Percentiles rank a stretch among this genome's conserved stretches.
phyloP scores from a whole-genome alignment of 2,113 vertebrate species.

The Sinocyclocheilus grahami region DNA sequence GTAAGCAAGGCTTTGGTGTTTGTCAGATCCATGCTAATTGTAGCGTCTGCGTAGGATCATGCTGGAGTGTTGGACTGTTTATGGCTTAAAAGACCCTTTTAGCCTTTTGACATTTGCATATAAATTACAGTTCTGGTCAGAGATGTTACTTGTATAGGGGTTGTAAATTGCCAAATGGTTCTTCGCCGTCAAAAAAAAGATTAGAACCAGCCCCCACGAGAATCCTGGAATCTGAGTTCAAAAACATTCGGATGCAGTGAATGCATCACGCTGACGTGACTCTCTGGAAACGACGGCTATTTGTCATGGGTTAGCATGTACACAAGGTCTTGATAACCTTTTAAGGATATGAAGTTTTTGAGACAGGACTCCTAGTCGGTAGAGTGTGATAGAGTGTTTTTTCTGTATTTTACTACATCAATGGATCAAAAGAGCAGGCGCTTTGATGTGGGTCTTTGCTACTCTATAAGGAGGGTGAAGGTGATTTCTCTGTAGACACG shows the following conservation, averaged over 20 bases:
- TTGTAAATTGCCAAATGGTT: too few relatives aligned
- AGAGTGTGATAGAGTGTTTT: neutral
- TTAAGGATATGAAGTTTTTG: neutral
- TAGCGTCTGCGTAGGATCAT: too few relatives aligned
- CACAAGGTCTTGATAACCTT: neutral
- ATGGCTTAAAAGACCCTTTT: too few relatives aligned
- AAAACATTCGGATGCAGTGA: conserved; percentile 4
- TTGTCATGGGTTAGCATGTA: neutral
- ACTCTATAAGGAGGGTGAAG: neutral
- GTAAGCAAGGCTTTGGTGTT: neutral
- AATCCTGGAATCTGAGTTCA: too few relatives aligned
- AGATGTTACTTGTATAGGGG: too few relatives aligned
- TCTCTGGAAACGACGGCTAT: neutral
- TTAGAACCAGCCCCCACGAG: too few relatives aligned
- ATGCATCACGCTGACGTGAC: conserved; percentile 14
- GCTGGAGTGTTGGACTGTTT: too few relatives aligned
- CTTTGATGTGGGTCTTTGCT: neutral
- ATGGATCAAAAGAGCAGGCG: conserved; percentile 8
- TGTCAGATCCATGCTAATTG: neutral
- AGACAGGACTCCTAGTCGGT: too few relatives aligned
- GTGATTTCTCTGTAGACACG: neutral
- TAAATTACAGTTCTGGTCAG: too few relatives aligned
- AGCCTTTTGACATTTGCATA: too few relatives aligned
- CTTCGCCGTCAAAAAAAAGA: too few relatives aligned
- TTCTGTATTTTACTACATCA: neutral